Conservation (phyloP, 2,797 vertebrate species). For the Micrastur ruficollis region DNA sequence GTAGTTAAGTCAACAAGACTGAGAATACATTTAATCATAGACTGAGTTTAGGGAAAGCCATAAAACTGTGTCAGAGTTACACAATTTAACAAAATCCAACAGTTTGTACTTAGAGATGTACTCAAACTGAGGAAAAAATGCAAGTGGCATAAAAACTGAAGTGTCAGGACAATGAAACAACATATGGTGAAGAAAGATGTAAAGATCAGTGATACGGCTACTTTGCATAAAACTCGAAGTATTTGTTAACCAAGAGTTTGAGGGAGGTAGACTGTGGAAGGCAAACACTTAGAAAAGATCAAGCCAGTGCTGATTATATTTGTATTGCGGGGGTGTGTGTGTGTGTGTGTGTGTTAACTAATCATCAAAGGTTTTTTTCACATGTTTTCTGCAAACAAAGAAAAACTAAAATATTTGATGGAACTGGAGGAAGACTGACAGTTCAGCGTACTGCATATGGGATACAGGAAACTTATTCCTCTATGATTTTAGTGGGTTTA, state of each 20-base stretch:
- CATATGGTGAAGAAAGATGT: background rate
- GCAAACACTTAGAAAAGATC: background rate
- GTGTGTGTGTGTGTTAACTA: background rate
- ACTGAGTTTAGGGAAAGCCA: background rate
- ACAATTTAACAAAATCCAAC: background rate
- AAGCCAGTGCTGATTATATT: background rate
- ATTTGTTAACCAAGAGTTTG: background rate
- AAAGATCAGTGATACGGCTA: background rate
- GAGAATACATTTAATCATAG: conserved; percentile 10
- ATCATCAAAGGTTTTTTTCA: background rate
- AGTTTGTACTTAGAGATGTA: background rate
- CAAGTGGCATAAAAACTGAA: background rate
- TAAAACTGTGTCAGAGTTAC: background rate
- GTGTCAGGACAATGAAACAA: background rate
- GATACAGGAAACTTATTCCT: background rate
- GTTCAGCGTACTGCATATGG: background rate
- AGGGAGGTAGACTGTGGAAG: background rate
- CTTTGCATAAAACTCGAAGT: background rate
- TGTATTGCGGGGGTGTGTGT: too few relatives aligned
- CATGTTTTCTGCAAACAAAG: background rate
- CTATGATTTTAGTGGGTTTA: background rate
- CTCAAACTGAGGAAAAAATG: background rate
- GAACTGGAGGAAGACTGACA: background rate
- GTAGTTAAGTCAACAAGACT: background rate
- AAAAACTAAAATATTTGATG: background rate